A percentile compares a stretch with the other conserved stretches of the same genome.
These are phyloP conservation scores for Lithobates sylvaticus DNA, from an alignment of 2,797 vertebrate species.

Conservation along the genomic window DNA sequence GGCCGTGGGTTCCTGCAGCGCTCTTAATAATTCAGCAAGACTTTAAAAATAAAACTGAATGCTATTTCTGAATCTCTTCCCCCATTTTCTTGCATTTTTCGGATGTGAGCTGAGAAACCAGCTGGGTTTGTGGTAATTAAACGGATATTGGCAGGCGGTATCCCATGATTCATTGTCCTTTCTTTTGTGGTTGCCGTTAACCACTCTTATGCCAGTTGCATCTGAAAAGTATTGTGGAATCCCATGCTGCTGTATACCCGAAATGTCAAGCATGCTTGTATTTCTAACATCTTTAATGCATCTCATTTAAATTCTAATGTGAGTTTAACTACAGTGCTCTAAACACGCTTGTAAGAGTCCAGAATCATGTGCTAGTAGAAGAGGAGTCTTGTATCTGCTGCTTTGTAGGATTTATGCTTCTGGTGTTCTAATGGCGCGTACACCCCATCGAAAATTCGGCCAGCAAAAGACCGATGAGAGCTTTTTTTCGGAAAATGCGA, in stretches of 20 bases:
- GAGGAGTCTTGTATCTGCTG: too few species aligned
- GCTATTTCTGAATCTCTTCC: constrained; percentile 58
- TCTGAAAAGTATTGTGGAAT: not conserved
- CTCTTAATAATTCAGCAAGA: constrained; percentile 60
- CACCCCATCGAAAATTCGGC: too few species aligned
- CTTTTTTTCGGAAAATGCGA: too few species aligned
- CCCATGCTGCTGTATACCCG: not conserved
- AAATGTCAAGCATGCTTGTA: not conserved
- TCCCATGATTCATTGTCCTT: constrained; percentile 60
- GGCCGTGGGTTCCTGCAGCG: constrained; percentile 49
- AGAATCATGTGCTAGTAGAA: too few species aligned
- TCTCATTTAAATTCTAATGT: not conserved
- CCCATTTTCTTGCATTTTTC: constrained; percentile 51
- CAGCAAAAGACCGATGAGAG: too few species aligned
- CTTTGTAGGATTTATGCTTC: too few species aligned
- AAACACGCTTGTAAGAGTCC: too few species aligned
- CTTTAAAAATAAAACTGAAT: constrained; percentile 61
- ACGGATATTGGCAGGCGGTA: constrained; percentile 57
- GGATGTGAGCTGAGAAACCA: constrained; percentile 43
- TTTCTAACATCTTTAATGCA: not conserved
- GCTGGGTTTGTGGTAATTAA: constrained; percentile 62
- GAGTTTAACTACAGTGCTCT: too few species aligned
- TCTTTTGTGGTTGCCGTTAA: constrained; percentile 46
- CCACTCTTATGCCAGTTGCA: constrained; percentile 22
- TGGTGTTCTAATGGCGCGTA: too few species aligned